Percentiles rank a stretch among this genome's conserved stretches.
phyloP scores from a whole-genome alignment of 1,140 invertebrate genomes.

The Anastrepha obliqua region DNA sequence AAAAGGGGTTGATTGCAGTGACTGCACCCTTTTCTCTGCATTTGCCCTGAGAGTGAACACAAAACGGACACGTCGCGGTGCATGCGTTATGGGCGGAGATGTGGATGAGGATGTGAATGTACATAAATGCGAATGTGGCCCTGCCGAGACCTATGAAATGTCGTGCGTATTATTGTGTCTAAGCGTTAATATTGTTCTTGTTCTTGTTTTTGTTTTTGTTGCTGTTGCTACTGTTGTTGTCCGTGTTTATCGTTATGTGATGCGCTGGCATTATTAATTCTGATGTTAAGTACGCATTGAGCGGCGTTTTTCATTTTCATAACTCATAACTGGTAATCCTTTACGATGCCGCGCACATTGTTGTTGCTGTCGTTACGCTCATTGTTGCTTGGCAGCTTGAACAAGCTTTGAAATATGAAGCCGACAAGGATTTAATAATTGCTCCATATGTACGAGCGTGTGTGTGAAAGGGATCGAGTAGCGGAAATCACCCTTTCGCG shows the following conservation, averaged over 20 bases:
- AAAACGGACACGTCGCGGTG: not conserved
- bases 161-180: slow-evolving; percentile 30
- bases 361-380: slow-evolving; percentile 5
- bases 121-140: too few relatives aligned
- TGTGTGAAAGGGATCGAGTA: slow-evolving; percentile 46
- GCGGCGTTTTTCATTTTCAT: slow-evolving; percentile 52
- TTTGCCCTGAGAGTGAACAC: not conserved
- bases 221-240: too few relatives aligned
- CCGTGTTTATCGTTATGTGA: slow-evolving; percentile 36
- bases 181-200: not conserved
- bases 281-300: slow-evolving; percentile 54
- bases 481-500: slow-evolving; percentile 52
- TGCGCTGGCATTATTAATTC: slow-evolving; percentile 52
- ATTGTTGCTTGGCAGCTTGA: slow-evolving; percentile 23
- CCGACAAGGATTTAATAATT: slow-evolving; percentile 44
- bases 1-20: slow-evolving; percentile 13
- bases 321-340: slow-evolving; percentile 49
- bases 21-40: not conserved
- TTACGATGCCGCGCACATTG: not conserved
- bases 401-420: slow-evolving; percentile 48
- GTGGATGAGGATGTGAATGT: too few relatives aligned
- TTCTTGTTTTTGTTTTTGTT: not conserved
- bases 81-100: not conserved
- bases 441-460: slow-evolving; percentile 19
- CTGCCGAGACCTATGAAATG: too few relatives aligned